Evolutionary conservation across 2,888 invertebrate genomes (phyloP).

Genomic region (Syrphus vitripennis): DNA sequence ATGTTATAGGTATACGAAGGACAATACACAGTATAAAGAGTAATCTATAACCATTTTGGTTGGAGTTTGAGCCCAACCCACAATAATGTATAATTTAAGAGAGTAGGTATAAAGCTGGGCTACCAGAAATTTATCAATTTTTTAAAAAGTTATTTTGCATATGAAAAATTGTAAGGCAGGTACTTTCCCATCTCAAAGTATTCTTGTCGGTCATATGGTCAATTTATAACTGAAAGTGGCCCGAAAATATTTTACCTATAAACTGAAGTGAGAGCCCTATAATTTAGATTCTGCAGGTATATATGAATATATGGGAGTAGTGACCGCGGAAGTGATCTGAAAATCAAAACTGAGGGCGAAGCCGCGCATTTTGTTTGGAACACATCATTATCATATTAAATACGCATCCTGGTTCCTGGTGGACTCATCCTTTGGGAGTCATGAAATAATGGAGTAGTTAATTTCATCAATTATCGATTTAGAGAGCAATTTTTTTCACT

Average conservation of each 20-base stretch:
- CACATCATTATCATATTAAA: constrained; percentile 44
- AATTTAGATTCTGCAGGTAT: constrained; percentile 27
- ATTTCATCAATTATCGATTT: background rate
- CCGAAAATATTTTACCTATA: constrained; percentile 12
- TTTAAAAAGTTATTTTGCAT: constrained; percentile 45
- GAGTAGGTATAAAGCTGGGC: too few species aligned
- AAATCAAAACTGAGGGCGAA: constrained; percentile 50
- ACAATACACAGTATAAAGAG: constrained; percentile 20
- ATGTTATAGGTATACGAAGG: background rate
- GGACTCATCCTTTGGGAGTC: background rate
- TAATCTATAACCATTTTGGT: constrained; percentile 43
- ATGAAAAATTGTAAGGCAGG: background rate
- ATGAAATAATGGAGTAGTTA: background rate
- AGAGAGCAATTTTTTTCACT: background rate
- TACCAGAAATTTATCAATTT: constrained; percentile 17
- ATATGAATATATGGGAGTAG: background rate
- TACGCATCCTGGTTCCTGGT: background rate
- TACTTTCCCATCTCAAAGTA: constrained; percentile 8
- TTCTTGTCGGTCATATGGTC: constrained; percentile 14
- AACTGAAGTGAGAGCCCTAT: constrained; percentile 46
- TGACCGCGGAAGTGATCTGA: constrained; percentile 36
- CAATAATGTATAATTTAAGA: constrained; percentile 13
- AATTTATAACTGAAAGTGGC: constrained; percentile 46
- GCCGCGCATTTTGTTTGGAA: constrained; percentile 10
- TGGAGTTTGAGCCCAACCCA: constrained; percentile 16